phyloP scores from a whole-genome alignment of 2,888 invertebrate genomes.

The Tiliacea citrago region DNA sequence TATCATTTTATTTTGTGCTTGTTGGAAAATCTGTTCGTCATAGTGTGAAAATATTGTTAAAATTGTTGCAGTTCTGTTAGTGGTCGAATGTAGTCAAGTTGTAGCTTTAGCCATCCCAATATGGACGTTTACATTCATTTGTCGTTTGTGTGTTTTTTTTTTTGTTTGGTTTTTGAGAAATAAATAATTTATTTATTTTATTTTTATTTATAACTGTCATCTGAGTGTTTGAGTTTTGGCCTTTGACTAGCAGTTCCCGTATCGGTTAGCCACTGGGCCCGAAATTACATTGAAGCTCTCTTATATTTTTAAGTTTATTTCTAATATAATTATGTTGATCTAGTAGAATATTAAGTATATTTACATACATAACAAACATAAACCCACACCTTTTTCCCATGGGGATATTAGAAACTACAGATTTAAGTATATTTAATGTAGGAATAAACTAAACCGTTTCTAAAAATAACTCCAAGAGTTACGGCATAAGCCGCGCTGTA shows the following conservation, averaged over 20 bases:
- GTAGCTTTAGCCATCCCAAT: not conserved
- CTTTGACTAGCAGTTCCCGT: not conserved
- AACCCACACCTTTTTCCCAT: no score
- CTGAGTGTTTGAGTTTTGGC: not conserved
- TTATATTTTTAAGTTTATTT: not conserved
- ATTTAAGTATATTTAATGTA: constrained; percentile 4
- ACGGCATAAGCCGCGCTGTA: constrained; percentile 32
- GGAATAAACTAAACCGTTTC: constrained; percentile 10
- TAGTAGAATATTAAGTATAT: not conserved
- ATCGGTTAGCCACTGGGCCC: not conserved
- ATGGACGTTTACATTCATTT: not conserved
- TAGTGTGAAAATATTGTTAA: not conserved
- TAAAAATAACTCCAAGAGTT: constrained; percentile 12
- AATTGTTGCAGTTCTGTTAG: not conserved
- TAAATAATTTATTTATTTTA: no score
- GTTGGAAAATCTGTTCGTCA: not conserved
- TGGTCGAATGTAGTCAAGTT: not conserved
- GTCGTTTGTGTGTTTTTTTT: no score
- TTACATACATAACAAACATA: no score
- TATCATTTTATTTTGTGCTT: constrained; percentile 13
- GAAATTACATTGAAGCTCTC: not conserved
- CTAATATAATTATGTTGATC: not conserved
- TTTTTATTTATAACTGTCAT: no score
- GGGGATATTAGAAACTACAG: no score
- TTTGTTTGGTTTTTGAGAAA: no score